These are phyloP conservation scores for Augiades crinisus DNA, from an alignment of 2,888 invertebrate species.

Conservation along the genomic window DNA sequence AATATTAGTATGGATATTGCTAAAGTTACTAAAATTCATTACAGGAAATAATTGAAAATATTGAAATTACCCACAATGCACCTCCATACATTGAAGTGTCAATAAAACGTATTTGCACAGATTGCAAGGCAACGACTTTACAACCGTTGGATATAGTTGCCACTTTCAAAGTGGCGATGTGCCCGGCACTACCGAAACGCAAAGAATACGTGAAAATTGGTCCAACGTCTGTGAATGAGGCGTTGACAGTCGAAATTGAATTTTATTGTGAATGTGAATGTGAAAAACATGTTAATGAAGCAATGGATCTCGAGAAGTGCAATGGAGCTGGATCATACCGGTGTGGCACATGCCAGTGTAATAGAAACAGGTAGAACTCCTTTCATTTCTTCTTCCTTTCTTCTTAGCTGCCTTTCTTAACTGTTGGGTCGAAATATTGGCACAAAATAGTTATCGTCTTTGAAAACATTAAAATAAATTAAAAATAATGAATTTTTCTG, in stretches of 20 bases:
- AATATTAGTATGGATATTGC: no score
- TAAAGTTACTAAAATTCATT: no score
- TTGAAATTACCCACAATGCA: neutral
- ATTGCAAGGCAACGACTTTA: conserved; percentile 3
- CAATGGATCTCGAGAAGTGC: conserved; percentile 59
- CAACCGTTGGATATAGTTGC: conserved; percentile 34
- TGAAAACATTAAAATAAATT: no score
- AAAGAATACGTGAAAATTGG: conserved; percentile 31
- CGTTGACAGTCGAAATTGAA: conserved; percentile 83
- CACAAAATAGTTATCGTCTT: no score
- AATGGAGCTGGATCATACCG: conserved; percentile 62
- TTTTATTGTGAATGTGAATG: conserved; percentile 89
- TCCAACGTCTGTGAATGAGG: conserved; percentile 85
- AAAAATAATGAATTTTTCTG: no score
- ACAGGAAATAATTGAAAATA: conserved; percentile 11
- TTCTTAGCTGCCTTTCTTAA: no score
- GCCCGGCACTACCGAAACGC: conserved; percentile 29
- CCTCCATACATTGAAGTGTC: conserved; percentile 1
- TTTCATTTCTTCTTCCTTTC: no score
- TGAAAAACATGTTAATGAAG: conserved; percentile 44
- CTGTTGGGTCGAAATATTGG: no score
- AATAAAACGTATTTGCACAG: neutral
- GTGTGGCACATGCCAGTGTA: conserved; percentile 80
- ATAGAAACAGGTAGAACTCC: conserved; percentile 61
- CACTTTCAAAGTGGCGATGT: conserved; percentile 39